Evolutionary conservation across 2,113 vertebrate species (phyloP).

Genomic region (Neodontobutis hainanensis): DNA sequence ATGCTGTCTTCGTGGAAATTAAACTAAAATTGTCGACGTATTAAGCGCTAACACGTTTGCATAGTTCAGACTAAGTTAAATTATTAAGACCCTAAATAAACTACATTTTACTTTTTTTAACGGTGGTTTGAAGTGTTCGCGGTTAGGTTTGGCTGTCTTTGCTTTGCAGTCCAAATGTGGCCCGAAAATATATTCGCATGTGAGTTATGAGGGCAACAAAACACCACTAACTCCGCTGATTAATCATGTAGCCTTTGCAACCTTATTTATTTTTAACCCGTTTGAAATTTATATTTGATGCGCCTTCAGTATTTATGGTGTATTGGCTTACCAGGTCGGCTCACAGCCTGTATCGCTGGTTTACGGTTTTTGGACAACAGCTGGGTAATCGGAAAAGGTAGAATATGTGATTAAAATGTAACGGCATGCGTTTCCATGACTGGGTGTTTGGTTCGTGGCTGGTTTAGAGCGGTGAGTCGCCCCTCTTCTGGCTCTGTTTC

Average conservation of each 20-base stretch:
- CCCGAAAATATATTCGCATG: conserved; percentile 32
- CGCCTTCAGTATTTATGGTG: conserved; percentile 64
- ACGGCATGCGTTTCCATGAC: conserved; percentile 20
- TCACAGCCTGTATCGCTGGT: conserved; percentile 6
- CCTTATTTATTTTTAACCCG: conserved; percentile 75
- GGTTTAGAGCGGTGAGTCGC: conserved; percentile 33
- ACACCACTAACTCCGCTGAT: conserved; percentile 54
- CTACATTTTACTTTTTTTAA: conserved; percentile 13
- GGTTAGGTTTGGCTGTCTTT: conserved; percentile 29
- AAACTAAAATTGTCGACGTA: not conserved
- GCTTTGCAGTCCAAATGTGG: conserved; percentile 28
- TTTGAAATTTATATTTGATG: conserved; percentile 75
- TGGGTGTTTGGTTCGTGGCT: conserved; percentile 6
- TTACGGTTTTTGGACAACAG: conserved; percentile 18
- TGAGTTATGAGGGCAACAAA: conserved; percentile 42
- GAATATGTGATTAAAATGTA: conserved; percentile 20
- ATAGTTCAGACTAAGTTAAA: not conserved
- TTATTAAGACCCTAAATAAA: not conserved
- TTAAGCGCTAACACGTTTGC: too few species aligned
- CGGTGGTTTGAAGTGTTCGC: conserved; percentile 13
- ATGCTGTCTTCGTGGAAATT: not conserved
- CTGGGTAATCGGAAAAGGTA: conserved; percentile 24
- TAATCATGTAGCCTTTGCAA: conserved; percentile 54
- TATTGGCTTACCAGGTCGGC: conserved; percentile 56
- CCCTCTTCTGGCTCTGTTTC: conserved; percentile 24